Percentiles rank a stretch among this genome's conserved stretches.
Conservation (phyloP, 2,888 invertebrate species). For the Allolobophora icterica region DNA sequence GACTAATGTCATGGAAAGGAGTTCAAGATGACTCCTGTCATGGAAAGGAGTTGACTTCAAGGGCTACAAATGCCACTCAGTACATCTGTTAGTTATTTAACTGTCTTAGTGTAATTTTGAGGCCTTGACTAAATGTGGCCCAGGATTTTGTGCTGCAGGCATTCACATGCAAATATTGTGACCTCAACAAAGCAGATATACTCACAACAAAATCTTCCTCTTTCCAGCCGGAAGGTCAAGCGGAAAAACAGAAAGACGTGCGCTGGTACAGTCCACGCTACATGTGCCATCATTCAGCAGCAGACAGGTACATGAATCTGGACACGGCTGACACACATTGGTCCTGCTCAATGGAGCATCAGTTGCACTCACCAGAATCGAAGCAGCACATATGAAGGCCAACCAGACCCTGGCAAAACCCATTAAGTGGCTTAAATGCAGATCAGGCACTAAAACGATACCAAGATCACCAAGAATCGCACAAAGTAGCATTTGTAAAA, state of each 20-base stretch:
- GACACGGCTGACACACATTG: conserved; percentile 6
- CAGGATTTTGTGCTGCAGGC: neutral
- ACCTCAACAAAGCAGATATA: neutral
- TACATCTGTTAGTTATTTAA: too few relatives aligned
- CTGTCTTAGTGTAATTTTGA: neutral
- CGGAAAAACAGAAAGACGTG: neutral
- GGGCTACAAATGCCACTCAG: too few relatives aligned
- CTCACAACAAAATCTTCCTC: conserved; percentile 22
- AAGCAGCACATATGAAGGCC: neutral
- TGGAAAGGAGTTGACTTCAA: too few relatives aligned
- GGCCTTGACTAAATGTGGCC: neutral
- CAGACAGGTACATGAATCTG: neutral
- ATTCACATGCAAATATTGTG: conserved; percentile 1
- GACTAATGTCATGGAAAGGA: too few relatives aligned
- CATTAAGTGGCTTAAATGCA: neutral
- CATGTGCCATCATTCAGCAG: neutral
- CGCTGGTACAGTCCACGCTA: neutral
- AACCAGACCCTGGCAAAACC: neutral
- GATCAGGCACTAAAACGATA: neutral
- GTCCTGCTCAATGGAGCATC: neutral
- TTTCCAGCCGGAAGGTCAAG: neutral
- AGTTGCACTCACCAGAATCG: conserved; percentile 11
- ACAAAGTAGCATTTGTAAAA: neutral
- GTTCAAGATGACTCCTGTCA: too few relatives aligned
- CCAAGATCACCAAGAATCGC: neutral